Percentiles rank a stretch among this genome's conserved stretches.
Evolutionary conservation across 2,113 vertebrate genomes (phyloP).

Genomic region (Phrynocephalus versicolor): DNA sequence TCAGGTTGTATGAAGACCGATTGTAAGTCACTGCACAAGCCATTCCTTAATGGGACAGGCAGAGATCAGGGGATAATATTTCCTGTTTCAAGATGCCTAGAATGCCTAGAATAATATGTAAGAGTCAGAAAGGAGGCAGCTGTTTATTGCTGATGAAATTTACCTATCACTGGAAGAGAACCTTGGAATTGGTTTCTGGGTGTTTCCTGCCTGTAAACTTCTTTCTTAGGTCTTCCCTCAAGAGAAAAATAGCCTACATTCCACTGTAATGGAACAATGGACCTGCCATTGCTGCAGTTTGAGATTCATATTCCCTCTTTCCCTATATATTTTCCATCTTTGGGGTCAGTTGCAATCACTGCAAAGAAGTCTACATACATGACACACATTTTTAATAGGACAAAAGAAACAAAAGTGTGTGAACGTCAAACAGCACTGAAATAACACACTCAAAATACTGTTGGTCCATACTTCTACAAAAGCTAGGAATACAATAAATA

Average conservation of each 20-base stretch:
- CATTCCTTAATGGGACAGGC: neutral
- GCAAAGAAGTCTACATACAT: neutral
- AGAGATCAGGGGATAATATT: neutral
- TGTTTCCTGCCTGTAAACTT: too few relatives aligned
- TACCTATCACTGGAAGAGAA: neutral
- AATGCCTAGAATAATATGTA: neutral
- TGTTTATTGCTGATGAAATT: neutral
- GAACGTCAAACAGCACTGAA: neutral
- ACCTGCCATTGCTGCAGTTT: neutral
- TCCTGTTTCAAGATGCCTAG: conserved; percentile 15
- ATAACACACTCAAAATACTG: neutral
- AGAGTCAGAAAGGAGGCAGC: neutral
- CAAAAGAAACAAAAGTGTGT: neutral
- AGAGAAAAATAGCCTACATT: neutral
- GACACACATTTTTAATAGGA: neutral
- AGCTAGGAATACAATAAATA: conserved; percentile 3
- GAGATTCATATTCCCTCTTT: neutral
- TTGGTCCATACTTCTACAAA: neutral
- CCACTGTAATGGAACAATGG: neutral
- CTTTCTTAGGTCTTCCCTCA: neutral
- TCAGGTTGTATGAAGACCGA: neutral
- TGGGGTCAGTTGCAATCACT: too few relatives aligned
- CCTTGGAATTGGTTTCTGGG: neutral
- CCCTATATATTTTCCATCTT: too few relatives aligned
- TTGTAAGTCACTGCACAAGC: neutral